These are phyloP conservation scores for Tyrannus savana DNA, from an alignment of 2,113 vertebrate species.

Conservation along the genomic window DNA sequence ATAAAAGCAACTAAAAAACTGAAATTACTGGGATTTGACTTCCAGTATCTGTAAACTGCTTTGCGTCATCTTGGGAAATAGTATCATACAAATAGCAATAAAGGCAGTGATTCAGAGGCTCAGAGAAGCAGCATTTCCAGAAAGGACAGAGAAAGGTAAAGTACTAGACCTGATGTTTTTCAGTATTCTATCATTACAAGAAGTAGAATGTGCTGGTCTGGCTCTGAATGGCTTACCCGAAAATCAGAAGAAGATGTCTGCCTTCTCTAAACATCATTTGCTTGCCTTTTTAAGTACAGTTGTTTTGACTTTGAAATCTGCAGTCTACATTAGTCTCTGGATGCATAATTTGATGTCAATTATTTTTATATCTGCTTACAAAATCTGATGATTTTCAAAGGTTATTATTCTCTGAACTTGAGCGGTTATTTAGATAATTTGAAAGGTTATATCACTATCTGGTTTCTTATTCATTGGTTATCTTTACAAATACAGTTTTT, in stretches of 20 bases:
- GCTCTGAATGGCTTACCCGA: background rate
- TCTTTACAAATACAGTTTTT: background rate
- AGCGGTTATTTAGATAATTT: background rate
- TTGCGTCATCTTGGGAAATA: background rate
- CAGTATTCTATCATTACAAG: background rate
- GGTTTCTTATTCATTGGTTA: background rate
- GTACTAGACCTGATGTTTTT: background rate
- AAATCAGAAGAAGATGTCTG: background rate
- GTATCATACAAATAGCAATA: background rate
- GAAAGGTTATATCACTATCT: background rate
- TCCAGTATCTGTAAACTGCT: background rate
- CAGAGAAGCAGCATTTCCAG: background rate
- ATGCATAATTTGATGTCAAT: slow-evolving; percentile 51
- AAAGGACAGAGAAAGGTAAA: background rate
- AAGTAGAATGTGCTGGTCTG: background rate
- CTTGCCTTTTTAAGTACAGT: background rate
- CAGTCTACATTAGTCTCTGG: background rate
- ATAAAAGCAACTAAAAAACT: background rate
- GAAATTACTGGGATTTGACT: background rate
- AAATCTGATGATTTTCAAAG: slow-evolving; percentile 47
- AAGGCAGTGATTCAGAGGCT: background rate
- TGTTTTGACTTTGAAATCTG: slow-evolving; percentile 4
- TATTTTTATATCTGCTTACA: slow-evolving; percentile 41
- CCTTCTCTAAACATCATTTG: background rate
- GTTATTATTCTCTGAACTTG: background rate